Conservation (phyloP, 2,113 vertebrate genomes). For the Micromys minutus region DNA sequence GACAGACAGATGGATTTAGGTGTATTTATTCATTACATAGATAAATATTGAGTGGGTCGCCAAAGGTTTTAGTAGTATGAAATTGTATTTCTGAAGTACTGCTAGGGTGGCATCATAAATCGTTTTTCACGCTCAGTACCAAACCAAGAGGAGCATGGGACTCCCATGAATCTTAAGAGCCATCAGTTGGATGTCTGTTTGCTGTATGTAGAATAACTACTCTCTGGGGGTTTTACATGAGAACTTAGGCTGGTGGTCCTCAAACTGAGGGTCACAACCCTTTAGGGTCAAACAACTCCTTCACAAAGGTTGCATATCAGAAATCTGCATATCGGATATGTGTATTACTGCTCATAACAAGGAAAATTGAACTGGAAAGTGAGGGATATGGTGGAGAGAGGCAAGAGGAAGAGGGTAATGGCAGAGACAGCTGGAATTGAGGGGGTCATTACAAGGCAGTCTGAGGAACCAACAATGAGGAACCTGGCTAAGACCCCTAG, state of each 20-base stretch:
- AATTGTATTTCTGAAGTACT: slow-evolving; percentile 48
- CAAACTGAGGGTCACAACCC: no score
- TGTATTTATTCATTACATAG: not conserved
- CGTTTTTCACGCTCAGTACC: not conserved
- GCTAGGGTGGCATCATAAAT: not conserved
- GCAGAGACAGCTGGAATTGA: not conserved
- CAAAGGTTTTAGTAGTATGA: slow-evolving; percentile 42
- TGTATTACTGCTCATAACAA: not conserved
- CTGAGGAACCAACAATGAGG: not conserved
- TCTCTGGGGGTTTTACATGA: not conserved
- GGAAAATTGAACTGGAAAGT: not conserved
- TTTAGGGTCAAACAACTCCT: not conserved
- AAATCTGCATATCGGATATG: not conserved
- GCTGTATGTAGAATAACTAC: not conserved
- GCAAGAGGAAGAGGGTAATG: not conserved
- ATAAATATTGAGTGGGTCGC: not conserved
- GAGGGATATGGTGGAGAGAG: not conserved
- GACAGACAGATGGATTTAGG: not conserved
- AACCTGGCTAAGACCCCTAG: not conserved
- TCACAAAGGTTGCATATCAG: not conserved
- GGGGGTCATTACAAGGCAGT: not conserved
- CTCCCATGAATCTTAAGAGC: not conserved
- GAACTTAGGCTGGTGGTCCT: not conserved
- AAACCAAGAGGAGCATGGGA: not conserved
- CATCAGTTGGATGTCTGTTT: slow-evolving; percentile 14